Conservation (phyloP, 2,888 invertebrate species). For the Bimastos eiseni region DNA sequence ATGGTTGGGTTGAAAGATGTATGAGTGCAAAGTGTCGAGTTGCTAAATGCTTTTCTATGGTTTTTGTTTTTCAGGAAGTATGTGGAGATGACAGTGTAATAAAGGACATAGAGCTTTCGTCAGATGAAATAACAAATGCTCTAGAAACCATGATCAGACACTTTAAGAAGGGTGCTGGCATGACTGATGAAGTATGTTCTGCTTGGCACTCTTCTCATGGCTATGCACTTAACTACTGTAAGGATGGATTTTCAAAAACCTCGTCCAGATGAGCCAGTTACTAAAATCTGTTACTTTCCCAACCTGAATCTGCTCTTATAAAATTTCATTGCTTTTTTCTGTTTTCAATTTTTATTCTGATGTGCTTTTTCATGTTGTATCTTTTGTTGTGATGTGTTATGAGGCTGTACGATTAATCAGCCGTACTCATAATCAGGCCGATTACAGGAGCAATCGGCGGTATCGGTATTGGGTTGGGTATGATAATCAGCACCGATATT, state of each 20-base stretch:
- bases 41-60: not conserved
- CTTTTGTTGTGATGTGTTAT: too few relatives aligned
- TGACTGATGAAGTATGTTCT: constrained; percentile 23
- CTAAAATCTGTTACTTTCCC: not conserved
- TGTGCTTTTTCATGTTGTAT: not conserved
- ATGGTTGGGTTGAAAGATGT: not conserved
- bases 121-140: constrained; percentile 83
- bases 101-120: constrained; percentile 80
- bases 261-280: not conserved
- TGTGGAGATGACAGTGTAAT: constrained; percentile 72
- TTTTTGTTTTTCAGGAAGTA: constrained; percentile 65
- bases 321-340: not conserved
- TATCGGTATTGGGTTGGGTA: too few relatives aligned
- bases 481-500: too few relatives aligned
- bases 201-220: not conserved
- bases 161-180: constrained; percentile 69
- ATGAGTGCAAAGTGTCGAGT: not conserved
- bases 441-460: too few relatives aligned
- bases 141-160: constrained; percentile 86
- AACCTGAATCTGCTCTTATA: not conserved
- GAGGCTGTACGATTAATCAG: too few relatives aligned
- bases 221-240: not conserved
- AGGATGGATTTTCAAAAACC: not conserved
- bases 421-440: too few relatives aligned
- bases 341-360: not conserved